A percentile compares a stretch with the other conserved stretches of the same genome.
Evolutionary conservation across 2,797 vertebrate species (phyloP).

Genomic region (Sparus aurata): DNA sequence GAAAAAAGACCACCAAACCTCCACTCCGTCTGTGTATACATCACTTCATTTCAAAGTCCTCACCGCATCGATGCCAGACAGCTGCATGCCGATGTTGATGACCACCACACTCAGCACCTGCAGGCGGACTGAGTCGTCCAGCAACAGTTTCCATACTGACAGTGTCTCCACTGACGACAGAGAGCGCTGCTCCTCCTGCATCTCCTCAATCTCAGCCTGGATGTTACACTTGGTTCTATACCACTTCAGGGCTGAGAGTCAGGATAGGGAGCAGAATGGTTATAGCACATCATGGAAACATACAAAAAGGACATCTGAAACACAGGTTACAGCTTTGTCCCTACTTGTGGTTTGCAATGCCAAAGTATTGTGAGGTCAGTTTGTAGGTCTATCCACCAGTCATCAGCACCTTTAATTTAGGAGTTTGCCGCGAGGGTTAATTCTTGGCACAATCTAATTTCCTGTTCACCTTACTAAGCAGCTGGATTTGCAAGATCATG

Average conservation of each 20-base stretch:
- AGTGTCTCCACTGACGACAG: conserved; percentile 85
- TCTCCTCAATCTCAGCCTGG: conserved; percentile 90
- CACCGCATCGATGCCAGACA: conserved; percentile 94
- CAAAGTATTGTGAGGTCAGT: neutral
- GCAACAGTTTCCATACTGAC: conserved; percentile 86
- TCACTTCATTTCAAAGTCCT: conserved; percentile 63
- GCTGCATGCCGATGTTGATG: conserved; percentile 94
- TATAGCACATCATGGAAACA: neutral
- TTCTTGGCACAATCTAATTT: neutral
- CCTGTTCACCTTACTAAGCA: neutral
- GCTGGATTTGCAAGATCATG: no score
- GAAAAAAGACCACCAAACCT: neutral
- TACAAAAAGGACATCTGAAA: neutral
- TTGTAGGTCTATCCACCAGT: neutral
- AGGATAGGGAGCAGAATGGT: neutral
- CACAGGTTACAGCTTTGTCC: neutral
- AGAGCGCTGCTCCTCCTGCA: conserved; percentile 91
- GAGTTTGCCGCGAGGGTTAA: neutral
- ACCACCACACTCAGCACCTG: conserved; percentile 90
- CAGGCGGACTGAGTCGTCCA: conserved; percentile 86
- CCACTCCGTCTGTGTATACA: neutral
- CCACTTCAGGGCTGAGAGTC: conserved; percentile 85
- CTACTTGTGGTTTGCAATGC: neutral
- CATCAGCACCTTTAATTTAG: neutral
- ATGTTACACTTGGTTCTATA: conserved; percentile 88